Conservation (phyloP, 2,888 invertebrate genomes). For the Lasioglossum villosulum region DNA sequence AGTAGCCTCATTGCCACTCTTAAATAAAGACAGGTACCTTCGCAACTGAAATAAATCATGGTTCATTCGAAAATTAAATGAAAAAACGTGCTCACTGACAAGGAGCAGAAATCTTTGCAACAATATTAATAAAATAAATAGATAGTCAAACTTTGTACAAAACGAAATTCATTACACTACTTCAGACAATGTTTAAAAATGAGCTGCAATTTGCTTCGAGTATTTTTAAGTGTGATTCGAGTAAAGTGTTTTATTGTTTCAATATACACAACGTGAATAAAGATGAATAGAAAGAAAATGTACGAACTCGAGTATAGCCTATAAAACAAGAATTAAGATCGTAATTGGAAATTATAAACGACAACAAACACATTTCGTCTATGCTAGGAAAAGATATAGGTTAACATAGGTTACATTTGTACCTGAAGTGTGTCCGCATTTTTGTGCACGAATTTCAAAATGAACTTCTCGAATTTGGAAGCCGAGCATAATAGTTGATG, state of each 20-base stretch:
- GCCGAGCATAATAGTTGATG: conserved; percentile 87
- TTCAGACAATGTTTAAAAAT: background rate
- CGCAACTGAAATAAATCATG: conserved; percentile 78
- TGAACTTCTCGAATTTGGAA: conserved; percentile 86
- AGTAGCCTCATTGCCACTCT: conserved; percentile 85
- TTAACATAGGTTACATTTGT: conserved; percentile 75
- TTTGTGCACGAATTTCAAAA: conserved; percentile 82
- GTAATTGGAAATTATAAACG: background rate
- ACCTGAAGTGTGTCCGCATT: conserved; percentile 83
- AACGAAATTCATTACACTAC: background rate
- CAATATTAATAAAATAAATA: background rate
- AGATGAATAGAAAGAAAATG: no score
- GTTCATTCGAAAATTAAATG: background rate
- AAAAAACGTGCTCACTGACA: background rate
- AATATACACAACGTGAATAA: background rate
- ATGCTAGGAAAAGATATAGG: conserved; percentile 72
- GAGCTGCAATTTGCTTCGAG: background rate
- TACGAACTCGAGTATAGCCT: background rate
- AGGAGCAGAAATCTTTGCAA: background rate
- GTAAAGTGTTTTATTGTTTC: background rate
- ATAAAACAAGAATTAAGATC: background rate
- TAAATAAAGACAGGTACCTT: conserved; percentile 81
- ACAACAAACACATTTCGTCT: conserved; percentile 56
- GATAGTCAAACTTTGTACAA: background rate
- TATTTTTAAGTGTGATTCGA: background rate